These are phyloP conservation scores for Gobionotothen gibberifrons DNA, from an alignment of 2,797 vertebrate genomes.

Conservation along the genomic window DNA sequence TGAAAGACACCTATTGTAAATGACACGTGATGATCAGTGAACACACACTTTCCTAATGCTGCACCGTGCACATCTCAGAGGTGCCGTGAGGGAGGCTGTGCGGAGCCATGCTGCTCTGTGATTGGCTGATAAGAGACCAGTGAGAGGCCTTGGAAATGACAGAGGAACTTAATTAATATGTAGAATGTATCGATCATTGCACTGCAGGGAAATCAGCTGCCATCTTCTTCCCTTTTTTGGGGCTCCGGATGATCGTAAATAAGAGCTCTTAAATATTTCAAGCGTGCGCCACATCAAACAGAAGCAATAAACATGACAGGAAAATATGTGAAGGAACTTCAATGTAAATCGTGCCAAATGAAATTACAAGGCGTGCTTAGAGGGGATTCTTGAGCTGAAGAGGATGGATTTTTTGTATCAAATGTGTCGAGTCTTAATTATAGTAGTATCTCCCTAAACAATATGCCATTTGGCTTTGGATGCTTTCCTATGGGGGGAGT, in stretches of 20 bases:
- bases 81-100: conserved; percentile 22
- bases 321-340: conserved; percentile 54
- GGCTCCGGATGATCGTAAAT: conserved; percentile 57
- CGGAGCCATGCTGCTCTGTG: neutral
- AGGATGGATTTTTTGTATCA: conserved; percentile 19
- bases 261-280: conserved; percentile 62
- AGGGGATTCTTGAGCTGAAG: conserved; percentile 15
- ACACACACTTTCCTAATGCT: conserved; percentile 23
- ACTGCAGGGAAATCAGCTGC: conserved; percentile 76
- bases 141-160: conserved; percentile 67
- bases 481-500: conserved; percentile 41
- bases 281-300: conserved; percentile 49
- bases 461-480: conserved; percentile 29
- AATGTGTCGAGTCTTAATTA: conserved; percentile 48
- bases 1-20: conserved; percentile 54
- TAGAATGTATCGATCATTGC: conserved; percentile 81
- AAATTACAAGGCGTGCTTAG: conserved; percentile 45
- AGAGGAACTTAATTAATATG: conserved; percentile 81
- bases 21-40: conserved; percentile 41
- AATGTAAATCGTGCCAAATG: conserved; percentile 57
- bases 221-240: conserved; percentile 63
- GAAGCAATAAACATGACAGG: conserved; percentile 63
- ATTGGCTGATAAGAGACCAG: conserved; percentile 51
- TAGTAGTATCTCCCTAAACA: conserved; percentile 34
- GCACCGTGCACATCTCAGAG: neutral